Conservation (phyloP, 2,888 invertebrate genomes). For the Argyresthia goedartella region DNA sequence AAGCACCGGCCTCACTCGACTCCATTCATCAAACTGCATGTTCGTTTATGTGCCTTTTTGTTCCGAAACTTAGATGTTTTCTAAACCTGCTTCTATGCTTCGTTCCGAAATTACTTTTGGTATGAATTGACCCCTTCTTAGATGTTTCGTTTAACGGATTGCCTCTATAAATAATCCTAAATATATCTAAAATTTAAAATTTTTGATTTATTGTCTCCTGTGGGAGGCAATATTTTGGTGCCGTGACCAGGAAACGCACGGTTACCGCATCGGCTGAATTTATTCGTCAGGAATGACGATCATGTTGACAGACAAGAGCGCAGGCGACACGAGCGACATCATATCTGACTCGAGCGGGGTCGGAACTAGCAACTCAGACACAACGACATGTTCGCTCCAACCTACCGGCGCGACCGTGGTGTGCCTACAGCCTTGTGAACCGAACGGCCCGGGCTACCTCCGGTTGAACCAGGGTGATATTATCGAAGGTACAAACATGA, state of each 20-base stretch:
- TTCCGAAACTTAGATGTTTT: constrained; percentile 21
- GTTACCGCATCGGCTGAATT: constrained; percentile 13
- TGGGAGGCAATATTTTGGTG: constrained; percentile 1
- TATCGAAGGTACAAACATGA: constrained; percentile 78
- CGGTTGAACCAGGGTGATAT: constrained; percentile 90
- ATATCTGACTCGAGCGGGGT: constrained; percentile 94
- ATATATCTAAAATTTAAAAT: too few relatives aligned
- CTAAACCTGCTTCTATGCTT: constrained; percentile 56
- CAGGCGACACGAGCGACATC: constrained; percentile 91
- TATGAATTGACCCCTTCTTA: background rate
- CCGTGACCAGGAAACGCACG: background rate
- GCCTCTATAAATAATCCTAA: too few relatives aligned
- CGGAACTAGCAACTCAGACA: constrained; percentile 90
- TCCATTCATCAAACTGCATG: constrained; percentile 29
- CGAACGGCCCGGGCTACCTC: constrained; percentile 81
- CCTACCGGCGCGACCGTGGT: constrained; percentile 85
- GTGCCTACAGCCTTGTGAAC: constrained; percentile 85
- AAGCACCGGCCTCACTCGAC: constrained; percentile 43
- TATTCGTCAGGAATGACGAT: constrained; percentile 21
- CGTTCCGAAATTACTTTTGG: constrained; percentile 26
- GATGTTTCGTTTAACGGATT: background rate
- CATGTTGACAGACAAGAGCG: constrained; percentile 84
- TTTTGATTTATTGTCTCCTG: too few relatives aligned
- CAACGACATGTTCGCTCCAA: constrained; percentile 81
- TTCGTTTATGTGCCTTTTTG: constrained; percentile 51